Base-by-base conservation (phyloP, 2,797 vertebrate genomes). In the Pangasius larnaudii region DNA sequence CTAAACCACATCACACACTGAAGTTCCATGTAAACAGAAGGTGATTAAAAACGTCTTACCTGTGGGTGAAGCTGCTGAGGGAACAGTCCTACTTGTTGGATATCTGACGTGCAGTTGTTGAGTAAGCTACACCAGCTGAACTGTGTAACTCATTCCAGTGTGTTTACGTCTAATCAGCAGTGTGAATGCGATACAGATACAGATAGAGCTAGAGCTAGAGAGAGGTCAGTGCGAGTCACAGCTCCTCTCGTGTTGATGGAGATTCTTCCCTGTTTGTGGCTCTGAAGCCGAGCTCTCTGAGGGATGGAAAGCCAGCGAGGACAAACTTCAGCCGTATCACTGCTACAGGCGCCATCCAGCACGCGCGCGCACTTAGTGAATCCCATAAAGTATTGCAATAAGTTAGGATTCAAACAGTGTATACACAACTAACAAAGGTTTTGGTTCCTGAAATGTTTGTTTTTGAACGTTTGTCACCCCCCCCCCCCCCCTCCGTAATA, bases 311-410 rank as follows among this genome's bases (percentile, higher is more conserved):
- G 92, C 93, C 90, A 51, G 90, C 51, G 51, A 27, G 94, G 94
- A 95, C 94, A 95, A 96, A 96, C 94, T 94, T 94, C 77, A 56
- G 59, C 30, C 71, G 72, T 78, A 46, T 30, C 42, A 78, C 18
- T 24, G 49, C 27, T 16, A 10, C 69, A n/a, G 24, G 22, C 27
- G 58, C 36, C 59, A 46, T 79, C 13, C 22, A 11, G 42, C 0
- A 14, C 10, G 46, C 13, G n/a, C 39, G 42, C 58, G n/a, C 36
- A 63, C 63, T 9, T 74, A 42, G 11, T 19, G 13, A 74, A 74
- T 24, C 10, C 36, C 9, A 24, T 13, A 22, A 42, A 10, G 0
- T 7, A 14, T 49, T 75, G 11, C 49, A 53, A 49, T 46, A 75
- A 30, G n/a, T 53, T 36, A 9, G 1, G 18, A 36, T 58, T 36